Evolutionary conservation across 1,140 invertebrate species (phyloP).

Genomic region (Leptonema lineaticorne): DNA sequence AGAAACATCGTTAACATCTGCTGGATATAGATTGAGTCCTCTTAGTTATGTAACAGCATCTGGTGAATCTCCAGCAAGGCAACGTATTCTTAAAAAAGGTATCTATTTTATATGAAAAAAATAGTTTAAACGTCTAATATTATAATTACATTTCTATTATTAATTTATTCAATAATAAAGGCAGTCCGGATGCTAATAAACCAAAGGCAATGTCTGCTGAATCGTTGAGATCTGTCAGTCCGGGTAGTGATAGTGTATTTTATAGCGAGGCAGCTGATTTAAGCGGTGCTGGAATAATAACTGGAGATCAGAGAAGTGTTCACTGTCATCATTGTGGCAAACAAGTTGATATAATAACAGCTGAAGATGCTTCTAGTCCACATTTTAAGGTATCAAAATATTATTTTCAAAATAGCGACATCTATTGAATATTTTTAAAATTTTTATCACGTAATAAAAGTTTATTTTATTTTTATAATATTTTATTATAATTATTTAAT

Average conservation of each 20-base stretch:
- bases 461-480: slow-evolving; percentile 6
- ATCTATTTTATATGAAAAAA: background rate
- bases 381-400: slow-evolving; percentile 49
- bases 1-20: slow-evolving; percentile 41
- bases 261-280: slow-evolving; percentile 74
- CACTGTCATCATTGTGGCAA: slow-evolving; percentile 80
- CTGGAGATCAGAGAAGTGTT: slow-evolving; percentile 51
- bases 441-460: background rate
- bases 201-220: slow-evolving; percentile 83
- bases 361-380: slow-evolving; percentile 52
- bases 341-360: slow-evolving; percentile 65
- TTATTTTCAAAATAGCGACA: background rate
- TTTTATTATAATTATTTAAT: background rate
- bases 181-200: slow-evolving; percentile 53
- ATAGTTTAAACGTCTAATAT: background rate
- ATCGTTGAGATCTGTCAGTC: slow-evolving; percentile 79
- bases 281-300: slow-evolving; percentile 43
- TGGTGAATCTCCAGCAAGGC: slow-evolving; percentile 26
- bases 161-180: slow-evolving; percentile 19
- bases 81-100: slow-evolving; percentile 39
- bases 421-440: background rate
- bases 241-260: slow-evolving; percentile 85
- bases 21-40: slow-evolving; percentile 41
- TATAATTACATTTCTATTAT: background rate
- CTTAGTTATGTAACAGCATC: slow-evolving; percentile 35